Conservation (phyloP, 2,113 vertebrate genomes). For the Dendropsophus ebraccatus region DNA sequence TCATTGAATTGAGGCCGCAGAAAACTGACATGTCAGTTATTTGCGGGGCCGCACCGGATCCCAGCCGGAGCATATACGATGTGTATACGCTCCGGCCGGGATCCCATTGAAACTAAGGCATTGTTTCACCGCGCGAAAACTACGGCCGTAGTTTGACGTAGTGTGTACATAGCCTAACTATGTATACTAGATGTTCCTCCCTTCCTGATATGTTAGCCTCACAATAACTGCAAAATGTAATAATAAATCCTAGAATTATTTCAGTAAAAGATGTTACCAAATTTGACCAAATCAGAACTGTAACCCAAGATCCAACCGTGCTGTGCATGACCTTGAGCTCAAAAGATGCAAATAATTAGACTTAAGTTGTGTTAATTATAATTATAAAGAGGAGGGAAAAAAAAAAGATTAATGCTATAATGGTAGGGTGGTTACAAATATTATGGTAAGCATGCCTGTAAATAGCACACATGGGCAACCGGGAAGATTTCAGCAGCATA, state of each 20-base stretch:
- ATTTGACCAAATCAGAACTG: background rate
- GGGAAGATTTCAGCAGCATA: constrained; percentile 42
- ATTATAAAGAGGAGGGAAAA: background rate
- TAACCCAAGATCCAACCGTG: background rate
- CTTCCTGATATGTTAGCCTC: too few species aligned
- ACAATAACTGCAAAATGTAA: background rate
- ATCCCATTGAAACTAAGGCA: too few species aligned
- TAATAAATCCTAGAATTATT: background rate
- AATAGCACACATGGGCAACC: constrained; percentile 2
- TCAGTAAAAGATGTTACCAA: background rate
- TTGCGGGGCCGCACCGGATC: too few species aligned
- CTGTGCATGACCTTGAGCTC: background rate
- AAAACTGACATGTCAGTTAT: too few species aligned
- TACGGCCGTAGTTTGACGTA: too few species aligned
- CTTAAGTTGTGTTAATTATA: background rate
- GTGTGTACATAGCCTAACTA: too few species aligned
- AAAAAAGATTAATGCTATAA: background rate
- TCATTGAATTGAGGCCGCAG: too few species aligned
- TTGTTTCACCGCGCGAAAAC: too few species aligned
- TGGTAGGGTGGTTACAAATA: background rate
- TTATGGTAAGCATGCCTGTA: background rate
- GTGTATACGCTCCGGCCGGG: too few species aligned
- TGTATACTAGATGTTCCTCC: too few species aligned
- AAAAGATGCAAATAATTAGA: background rate
- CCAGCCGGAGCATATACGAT: too few species aligned